Percentiles rank a stretch among this genome's conserved stretches.
These are phyloP conservation scores for Neomorphus geoffroyi DNA, from an alignment of 2,797 vertebrate species.

Conservation along the genomic window DNA sequence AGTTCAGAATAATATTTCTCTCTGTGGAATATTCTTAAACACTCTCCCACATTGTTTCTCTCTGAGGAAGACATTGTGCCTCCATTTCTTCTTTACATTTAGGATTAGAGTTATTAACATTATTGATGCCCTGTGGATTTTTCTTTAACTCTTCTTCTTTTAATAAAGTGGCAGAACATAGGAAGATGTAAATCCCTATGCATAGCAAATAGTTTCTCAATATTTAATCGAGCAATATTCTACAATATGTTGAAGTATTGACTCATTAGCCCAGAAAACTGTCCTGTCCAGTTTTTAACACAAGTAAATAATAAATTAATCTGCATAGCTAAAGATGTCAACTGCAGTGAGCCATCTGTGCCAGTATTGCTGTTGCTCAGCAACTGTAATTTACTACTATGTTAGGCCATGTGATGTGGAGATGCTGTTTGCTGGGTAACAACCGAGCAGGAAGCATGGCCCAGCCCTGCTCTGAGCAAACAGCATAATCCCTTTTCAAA, in stretches of 20 bases:
- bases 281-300: constrained; percentile 51
- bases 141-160: neutral
- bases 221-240: neutral
- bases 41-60: neutral
- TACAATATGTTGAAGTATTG: neutral
- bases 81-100: neutral
- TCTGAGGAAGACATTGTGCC: neutral
- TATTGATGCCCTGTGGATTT: neutral
- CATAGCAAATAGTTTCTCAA: neutral
- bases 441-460: neutral
- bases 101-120: neutral
- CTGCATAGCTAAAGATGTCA: constrained; percentile 74
- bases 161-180: neutral
- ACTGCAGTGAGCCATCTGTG: constrained; percentile 64
- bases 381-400: constrained; percentile 75
- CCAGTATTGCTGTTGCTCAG: constrained; percentile 69
- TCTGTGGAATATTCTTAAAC: constrained; percentile 22
- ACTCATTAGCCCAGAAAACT: neutral
- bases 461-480: constrained; percentile 23
- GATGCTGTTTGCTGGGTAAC: constrained; percentile 42
- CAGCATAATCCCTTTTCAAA: constrained; percentile 34
- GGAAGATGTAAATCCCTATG: neutral
- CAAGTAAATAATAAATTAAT: constrained; percentile 75
- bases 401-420: constrained; percentile 51
- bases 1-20: neutral